Percentiles rank a stretch among this genome's conserved stretches.
Conservation (phyloP, 2,888 invertebrate species). For the Tetheella fluctuosa region DNA sequence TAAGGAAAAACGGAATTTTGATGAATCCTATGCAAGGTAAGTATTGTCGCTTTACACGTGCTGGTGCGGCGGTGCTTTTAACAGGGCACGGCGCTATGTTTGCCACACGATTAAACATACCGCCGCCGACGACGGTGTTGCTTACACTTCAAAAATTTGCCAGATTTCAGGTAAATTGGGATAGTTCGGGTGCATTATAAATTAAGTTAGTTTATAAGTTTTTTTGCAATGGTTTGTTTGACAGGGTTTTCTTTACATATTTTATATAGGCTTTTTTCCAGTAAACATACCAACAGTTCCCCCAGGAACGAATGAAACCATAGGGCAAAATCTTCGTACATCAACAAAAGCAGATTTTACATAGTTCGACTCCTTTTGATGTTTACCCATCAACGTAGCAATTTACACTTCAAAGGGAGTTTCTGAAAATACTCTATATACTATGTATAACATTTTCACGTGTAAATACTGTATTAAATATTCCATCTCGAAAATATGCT, state of each 20-base stretch:
- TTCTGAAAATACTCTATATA: not conserved
- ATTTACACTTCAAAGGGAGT: not conserved
- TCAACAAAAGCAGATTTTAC: conserved; percentile 8
- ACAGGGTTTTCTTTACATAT: not conserved
- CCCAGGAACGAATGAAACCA: not conserved
- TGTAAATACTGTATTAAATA: not conserved
- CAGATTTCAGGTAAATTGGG: too few relatives aligned
- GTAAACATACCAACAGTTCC: not conserved
- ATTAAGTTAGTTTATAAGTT: too few relatives aligned
- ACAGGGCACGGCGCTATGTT: too few relatives aligned
- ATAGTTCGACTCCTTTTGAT: conserved; percentile 1
- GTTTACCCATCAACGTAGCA: conserved; percentile 4
- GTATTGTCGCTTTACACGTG: too few relatives aligned
- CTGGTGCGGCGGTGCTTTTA: too few relatives aligned
- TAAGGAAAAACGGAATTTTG: too few relatives aligned
- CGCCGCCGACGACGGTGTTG: too few relatives aligned
- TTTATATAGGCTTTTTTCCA: not conserved
- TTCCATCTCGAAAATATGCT: not conserved
- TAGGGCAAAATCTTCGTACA: not conserved
- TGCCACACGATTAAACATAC: too few relatives aligned
- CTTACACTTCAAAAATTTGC: too few relatives aligned
- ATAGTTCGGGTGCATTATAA: too few relatives aligned
- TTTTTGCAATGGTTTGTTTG: too few relatives aligned
- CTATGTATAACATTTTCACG: not conserved
- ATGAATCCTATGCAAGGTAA: too few relatives aligned